phyloP scores from a whole-genome alignment of 2,113 vertebrate species.

The Tiliqua scincoides region DNA sequence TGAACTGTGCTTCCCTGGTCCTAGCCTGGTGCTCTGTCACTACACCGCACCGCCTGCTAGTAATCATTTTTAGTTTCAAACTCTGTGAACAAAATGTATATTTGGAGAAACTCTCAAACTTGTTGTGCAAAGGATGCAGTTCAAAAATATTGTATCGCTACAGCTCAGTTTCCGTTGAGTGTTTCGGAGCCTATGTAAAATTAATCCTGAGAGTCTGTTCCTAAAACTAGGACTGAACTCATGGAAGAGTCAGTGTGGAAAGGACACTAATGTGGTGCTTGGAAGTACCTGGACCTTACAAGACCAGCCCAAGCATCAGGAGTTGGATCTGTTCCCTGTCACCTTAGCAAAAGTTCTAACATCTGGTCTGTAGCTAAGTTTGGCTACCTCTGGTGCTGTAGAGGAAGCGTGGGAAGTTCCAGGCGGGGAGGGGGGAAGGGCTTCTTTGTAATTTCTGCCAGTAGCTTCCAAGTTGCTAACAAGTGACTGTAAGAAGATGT shows the following conservation, averaged over 20 bases:
- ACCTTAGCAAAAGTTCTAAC: background rate
- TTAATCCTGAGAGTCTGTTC: background rate
- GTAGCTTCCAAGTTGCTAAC: slow-evolving; percentile 3
- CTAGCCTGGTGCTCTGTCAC: background rate
- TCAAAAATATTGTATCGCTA: background rate
- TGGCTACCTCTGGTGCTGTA: background rate
- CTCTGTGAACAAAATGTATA: no score
- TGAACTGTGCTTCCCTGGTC: background rate
- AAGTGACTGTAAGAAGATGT: slow-evolving; percentile 31
- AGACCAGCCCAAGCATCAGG: background rate
- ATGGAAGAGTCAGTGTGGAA: background rate
- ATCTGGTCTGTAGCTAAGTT: background rate
- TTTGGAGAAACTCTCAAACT: background rate
- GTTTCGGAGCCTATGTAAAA: background rate
- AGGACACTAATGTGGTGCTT: background rate
- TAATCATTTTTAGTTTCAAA: background rate
- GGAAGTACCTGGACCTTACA: background rate
- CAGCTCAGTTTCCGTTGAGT: background rate
- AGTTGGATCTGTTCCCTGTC: background rate
- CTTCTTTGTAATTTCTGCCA: slow-evolving; percentile 10
- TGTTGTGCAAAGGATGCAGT: background rate
- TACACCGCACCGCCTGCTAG: background rate
- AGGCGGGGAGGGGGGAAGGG: background rate
- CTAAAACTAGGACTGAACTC: background rate
- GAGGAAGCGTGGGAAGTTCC: slow-evolving; percentile 17